A percentile compares a stretch with the other conserved stretches of the same genome.
Conservation (phyloP, 2,888 invertebrate species). For the Eumacrocentrus americanus region DNA sequence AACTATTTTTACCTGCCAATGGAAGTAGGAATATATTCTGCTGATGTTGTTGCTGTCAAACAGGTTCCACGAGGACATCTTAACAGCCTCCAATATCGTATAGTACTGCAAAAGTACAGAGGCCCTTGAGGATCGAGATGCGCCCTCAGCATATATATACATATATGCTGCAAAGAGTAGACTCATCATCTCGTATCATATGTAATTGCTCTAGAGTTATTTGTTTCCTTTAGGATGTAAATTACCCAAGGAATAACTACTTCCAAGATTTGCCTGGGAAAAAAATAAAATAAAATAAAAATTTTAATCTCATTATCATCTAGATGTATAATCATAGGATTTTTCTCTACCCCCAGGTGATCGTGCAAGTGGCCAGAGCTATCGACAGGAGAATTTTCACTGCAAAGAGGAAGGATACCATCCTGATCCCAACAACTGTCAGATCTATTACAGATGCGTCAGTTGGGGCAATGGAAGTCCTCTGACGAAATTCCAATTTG, state of each 20-base stretch:
- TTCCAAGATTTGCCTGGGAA: background rate
- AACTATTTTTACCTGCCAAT: slow-evolving; percentile 26
- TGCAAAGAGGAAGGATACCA: slow-evolving; percentile 76
- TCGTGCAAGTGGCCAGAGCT: background rate
- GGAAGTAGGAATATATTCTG: slow-evolving; percentile 26
- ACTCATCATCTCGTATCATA: slow-evolving; percentile 15
- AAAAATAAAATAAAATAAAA: too few species aligned
- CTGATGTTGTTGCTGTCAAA: slow-evolving; percentile 50
- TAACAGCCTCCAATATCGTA: slow-evolving; percentile 28
- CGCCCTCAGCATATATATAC: slow-evolving; percentile 9
- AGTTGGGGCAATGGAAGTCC: slow-evolving; percentile 65
- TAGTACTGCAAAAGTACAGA: slow-evolving; percentile 4
- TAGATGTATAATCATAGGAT: background rate
- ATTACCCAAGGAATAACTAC: background rate
- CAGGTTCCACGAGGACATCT: slow-evolving; percentile 44
- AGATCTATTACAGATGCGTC: slow-evolving; percentile 77
- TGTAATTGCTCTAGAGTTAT: slow-evolving; percentile 1
- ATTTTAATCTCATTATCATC: background rate
- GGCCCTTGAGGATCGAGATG: slow-evolving; percentile 6
- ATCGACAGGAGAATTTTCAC: slow-evolving; percentile 51
- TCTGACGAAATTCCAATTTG: slow-evolving; percentile 70
- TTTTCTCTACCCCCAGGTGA: slow-evolving; percentile 19
- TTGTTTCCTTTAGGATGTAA: background rate
- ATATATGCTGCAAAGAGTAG: too few species aligned
- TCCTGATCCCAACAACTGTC: slow-evolving; percentile 75